These are phyloP conservation scores for Ditylenchus weischeri DNA, from an alignment of 2,888 invertebrate species.

Conservation along the genomic window DNA sequence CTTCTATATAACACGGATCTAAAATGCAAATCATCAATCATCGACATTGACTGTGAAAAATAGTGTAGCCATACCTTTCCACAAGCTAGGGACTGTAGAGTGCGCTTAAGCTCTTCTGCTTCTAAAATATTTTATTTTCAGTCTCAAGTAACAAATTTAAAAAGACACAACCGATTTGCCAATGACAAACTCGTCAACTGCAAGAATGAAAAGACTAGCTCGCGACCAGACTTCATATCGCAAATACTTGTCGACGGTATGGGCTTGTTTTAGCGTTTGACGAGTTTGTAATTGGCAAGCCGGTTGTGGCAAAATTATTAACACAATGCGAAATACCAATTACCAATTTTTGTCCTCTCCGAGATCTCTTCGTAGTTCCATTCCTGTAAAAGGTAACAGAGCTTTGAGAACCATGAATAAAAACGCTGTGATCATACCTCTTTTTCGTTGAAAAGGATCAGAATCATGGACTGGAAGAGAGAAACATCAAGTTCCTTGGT, in stretches of 20 bases:
- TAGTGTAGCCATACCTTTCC: constrained; percentile 68
- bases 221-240: too few species aligned
- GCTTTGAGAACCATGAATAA: too few species aligned
- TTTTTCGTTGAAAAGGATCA: constrained; percentile 85
- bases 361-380: constrained; percentile 83
- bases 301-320: too few species aligned
- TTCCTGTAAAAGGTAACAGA: constrained; percentile 62
- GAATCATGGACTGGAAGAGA: constrained; percentile 88
- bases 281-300: too few species aligned
- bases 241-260: too few species aligned
- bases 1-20: constrained; percentile 79
- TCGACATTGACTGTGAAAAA: too few species aligned
- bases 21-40: too few species aligned
- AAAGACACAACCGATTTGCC: not conserved
- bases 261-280: too few species aligned
- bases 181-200: too few species aligned
- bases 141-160: not conserved
- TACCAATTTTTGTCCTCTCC: constrained; percentile 78
- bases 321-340: too few species aligned
- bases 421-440: too few species aligned
- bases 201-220: too few species aligned
- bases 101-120: constrained; percentile 84
- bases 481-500: constrained; percentile 76
- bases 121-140: constrained; percentile 4
- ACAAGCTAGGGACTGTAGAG: constrained; percentile 92